Conservation (phyloP, 1,140 invertebrate genomes). For the Berghia stephanieae region DNA sequence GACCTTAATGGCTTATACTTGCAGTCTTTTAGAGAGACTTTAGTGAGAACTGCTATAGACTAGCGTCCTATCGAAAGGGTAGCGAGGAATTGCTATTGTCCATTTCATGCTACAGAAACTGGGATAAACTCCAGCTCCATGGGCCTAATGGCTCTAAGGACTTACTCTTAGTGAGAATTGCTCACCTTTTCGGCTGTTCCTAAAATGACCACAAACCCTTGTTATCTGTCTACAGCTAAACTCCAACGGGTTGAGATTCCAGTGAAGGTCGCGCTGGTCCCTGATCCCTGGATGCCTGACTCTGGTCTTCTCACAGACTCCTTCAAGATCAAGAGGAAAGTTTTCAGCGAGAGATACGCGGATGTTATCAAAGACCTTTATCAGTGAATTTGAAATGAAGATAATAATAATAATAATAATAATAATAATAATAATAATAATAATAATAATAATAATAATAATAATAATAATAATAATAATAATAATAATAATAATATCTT, state of each 20-base stretch:
- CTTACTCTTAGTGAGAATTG: too few species aligned
- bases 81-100: too few species aligned
- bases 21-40: too few species aligned
- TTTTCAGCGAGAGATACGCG: conserved; percentile 92
- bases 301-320: conserved; percentile 96
- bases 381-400: neutral
- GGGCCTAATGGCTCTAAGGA: too few species aligned
- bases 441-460: conserved; percentile 20
- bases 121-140: too few species aligned
- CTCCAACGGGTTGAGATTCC: conserved; percentile 90
- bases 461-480: neutral
- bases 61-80: too few species aligned
- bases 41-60: too few species aligned
- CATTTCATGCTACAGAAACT: too few species aligned
- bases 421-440: conserved; percentile 8
- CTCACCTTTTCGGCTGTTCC: too few species aligned
- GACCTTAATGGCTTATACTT: too few species aligned
- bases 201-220: too few species aligned
- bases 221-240: conserved; percentile 47
- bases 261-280: conserved; percentile 84
- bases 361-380: conserved; percentile 93
- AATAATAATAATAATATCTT: too few species aligned
- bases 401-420: conserved; percentile 26
- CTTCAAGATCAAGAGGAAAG: conserved; percentile 95
- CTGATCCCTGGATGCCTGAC: conserved; percentile 95